Conservation (phyloP, 2,113 vertebrate species). For the Atherinomorus stipes region DNA sequence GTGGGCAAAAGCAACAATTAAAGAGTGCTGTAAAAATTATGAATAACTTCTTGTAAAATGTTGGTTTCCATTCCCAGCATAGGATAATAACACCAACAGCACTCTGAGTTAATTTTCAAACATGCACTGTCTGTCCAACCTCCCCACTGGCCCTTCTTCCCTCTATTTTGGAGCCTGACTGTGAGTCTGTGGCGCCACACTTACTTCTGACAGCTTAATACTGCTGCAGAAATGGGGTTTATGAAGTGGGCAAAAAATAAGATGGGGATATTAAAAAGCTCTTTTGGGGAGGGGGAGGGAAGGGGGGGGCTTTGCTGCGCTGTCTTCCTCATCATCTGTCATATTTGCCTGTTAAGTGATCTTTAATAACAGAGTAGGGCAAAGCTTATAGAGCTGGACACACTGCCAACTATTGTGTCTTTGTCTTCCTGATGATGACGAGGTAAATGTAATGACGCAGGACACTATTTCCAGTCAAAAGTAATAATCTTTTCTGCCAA, state of each 20-base stretch:
- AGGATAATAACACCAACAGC: constrained; percentile 44
- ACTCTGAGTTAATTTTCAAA: constrained; percentile 62
- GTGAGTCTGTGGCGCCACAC: constrained; percentile 76
- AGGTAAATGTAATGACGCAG: constrained; percentile 75
- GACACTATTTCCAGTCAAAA: constrained; percentile 64
- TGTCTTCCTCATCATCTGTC: constrained; percentile 73
- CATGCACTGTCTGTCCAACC: constrained; percentile 42
- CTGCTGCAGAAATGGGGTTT: constrained; percentile 71
- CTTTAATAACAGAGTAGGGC: constrained; percentile 71
- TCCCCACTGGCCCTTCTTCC: constrained; percentile 1
- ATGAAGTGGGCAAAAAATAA: constrained; percentile 61
- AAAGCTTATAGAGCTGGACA: constrained; percentile 25
- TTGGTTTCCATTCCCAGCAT: constrained; percentile 71
- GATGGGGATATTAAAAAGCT: constrained; percentile 68
- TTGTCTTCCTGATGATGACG: constrained; percentile 55
- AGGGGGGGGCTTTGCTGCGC: constrained; percentile 50
- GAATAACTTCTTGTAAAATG: constrained; percentile 68
- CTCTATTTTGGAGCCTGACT: constrained; percentile 65
- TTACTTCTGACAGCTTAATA: constrained; percentile 77
- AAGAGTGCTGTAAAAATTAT: constrained; percentile 58
- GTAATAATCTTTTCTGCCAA: constrained; percentile 51
- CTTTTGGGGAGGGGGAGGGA: too few relatives aligned
- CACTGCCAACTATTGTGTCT: constrained; percentile 72
- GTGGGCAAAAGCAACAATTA: constrained; percentile 74
- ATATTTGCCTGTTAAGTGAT: constrained; percentile 68